Evolutionary conservation across 2,888 invertebrate genomes (phyloP).

Genomic region (Cerastis rubricosa): DNA sequence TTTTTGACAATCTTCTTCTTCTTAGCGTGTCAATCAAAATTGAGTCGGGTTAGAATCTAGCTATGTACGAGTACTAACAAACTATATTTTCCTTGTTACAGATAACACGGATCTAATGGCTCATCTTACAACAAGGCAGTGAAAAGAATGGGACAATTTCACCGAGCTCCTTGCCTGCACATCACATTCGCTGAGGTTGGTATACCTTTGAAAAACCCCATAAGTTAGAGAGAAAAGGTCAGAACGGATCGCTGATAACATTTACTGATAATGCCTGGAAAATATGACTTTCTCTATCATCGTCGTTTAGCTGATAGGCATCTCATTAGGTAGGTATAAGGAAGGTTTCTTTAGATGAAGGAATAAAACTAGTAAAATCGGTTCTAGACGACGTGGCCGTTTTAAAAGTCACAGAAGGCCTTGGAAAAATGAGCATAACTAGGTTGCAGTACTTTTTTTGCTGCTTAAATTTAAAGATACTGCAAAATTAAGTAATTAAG

Average conservation of each 20-base stretch:
- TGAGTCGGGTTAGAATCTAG: not conserved
- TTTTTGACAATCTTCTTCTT: not conserved
- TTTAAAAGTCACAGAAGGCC: not conserved
- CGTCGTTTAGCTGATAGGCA: not conserved
- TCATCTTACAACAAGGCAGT: constrained; percentile 65
- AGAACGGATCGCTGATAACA: not conserved
- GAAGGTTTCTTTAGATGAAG: not conserved
- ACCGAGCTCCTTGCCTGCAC: constrained; percentile 84
- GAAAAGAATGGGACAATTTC: constrained; percentile 86
- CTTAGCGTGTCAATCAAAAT: not conserved
- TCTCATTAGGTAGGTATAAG: not conserved
- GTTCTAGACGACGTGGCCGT: not conserved
- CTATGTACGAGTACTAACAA: not conserved
- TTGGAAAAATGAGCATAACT: not conserved
- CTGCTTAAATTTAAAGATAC: not conserved
- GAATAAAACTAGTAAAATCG: not conserved
- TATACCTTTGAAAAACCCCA: not conserved
- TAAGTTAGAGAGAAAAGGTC: not conserved
- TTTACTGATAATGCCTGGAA: not conserved
- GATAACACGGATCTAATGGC: constrained; percentile 63
- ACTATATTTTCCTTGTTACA: constrained; percentile 68
- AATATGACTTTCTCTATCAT: not conserved
- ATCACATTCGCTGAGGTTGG: constrained; percentile 74
- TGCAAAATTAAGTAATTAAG: too few relatives aligned
- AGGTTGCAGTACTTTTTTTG: not conserved